Evolutionary conservation across 2,888 invertebrate genomes (phyloP), one percentile per base, ranked within the genome.

Genomic region (Campoletis raptor): DNA sequence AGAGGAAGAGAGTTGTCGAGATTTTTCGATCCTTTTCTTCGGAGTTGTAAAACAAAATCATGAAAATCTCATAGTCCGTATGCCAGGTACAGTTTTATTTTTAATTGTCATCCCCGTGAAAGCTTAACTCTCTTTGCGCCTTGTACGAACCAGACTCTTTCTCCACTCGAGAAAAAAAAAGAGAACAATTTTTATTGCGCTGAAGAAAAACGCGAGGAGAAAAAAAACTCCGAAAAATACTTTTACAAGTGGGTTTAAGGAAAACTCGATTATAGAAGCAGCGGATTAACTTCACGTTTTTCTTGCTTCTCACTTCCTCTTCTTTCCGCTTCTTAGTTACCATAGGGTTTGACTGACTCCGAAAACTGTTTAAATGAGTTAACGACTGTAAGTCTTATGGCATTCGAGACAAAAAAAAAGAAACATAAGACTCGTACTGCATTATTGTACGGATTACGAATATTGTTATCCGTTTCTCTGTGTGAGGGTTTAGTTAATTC

Each of bases 231-330:
- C 84, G 89, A 5, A 30, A 30, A 78, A 77, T 66, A 80, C 45
- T 69, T 90, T 91, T 91, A 90, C 85, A 76, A 88, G 85, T 37
- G 85, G 90, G 89, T 88, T 90, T 90, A 90, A 83, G 85, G 87
- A 83, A 89, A 90, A 90, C 89, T 91, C 90, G 90, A 91, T 91
- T 91, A 91, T 89, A 86, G 88, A 88, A 83, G 85, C 84, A 90
- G 90, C 87, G 91, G 91, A 92, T 92, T 92, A 92, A 92, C 92
- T 92, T 91, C 42, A 69, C 48, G 81, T 79, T 84, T 73, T 57
- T 54, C 74, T 42, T 74, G 73, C 52, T 37, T 54, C 57, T 24
- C 66, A 64, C 42, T 48, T 36, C 61, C 37, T 64, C 30, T 52
- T 64, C 30, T 52, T 45, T 81, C 54, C 24, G 67, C 24, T 12